phyloP scores from a whole-genome alignment of 2,888 invertebrate species.

The Cephonodes hylas region DNA sequence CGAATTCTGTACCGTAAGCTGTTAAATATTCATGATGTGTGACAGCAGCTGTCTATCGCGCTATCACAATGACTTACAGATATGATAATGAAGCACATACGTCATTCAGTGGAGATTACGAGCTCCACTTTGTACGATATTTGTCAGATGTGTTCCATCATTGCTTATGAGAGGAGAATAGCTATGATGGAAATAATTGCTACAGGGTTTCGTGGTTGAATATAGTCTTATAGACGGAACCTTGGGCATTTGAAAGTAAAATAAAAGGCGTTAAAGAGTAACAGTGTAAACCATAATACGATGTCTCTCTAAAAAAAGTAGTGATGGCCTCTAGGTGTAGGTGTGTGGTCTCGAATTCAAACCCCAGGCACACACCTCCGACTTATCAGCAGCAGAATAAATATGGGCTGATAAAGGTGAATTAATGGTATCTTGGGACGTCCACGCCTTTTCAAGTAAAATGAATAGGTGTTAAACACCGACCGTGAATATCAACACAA shows the following conservation, averaged over 20 bases:
- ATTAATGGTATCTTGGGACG: too few relatives aligned
- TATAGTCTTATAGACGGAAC: too few relatives aligned
- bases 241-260: too few relatives aligned
- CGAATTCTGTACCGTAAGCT: constrained; percentile 5
- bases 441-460: neutral
- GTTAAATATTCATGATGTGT: constrained; percentile 13
- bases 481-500: neutral
- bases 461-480: neutral
- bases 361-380: too few relatives aligned
- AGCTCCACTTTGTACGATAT: neutral
- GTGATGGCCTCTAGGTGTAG: too few relatives aligned
- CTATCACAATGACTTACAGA: constrained; percentile 20
- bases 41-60: constrained; percentile 18
- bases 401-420: too few relatives aligned
- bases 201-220: too few relatives aligned
- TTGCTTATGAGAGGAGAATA: neutral
- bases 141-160: neutral
- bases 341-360: too few relatives aligned
- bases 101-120: constrained; percentile 11
- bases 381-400: too few relatives aligned
- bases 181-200: neutral
- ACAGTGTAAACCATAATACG: too few relatives aligned
- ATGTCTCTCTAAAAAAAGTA: too few relatives aligned
- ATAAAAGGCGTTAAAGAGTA: too few relatives aligned
- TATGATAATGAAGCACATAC: constrained; percentile 11